phyloP scores from a whole-genome alignment of 2,888 invertebrate species.

The Rhaphigaster nebulosa region DNA sequence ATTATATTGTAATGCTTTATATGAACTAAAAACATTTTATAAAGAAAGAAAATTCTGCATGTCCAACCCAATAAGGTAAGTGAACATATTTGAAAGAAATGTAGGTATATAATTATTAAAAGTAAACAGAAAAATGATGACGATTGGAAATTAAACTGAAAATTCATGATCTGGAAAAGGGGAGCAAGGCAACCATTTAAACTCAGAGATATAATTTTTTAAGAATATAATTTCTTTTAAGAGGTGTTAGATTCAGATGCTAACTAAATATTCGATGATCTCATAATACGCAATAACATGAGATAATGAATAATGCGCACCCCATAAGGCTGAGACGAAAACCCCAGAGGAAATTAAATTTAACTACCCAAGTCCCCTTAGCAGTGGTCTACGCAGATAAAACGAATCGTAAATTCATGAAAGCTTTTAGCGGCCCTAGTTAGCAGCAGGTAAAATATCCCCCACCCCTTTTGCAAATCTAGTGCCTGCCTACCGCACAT shows the following conservation, averaged over 20 bases:
- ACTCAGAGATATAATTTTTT: too few species aligned
- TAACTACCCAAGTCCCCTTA: constrained; percentile 50
- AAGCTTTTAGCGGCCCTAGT: constrained; percentile 45
- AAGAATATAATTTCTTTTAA: too few species aligned
- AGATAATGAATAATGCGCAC: not conserved
- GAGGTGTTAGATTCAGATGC: not conserved
- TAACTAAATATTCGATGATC: not conserved
- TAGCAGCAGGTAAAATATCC: constrained; percentile 36
- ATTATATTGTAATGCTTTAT: too few species aligned
- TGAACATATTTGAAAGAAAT: too few species aligned
- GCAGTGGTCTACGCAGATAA: constrained; percentile 11
- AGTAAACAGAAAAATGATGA: too few species aligned
- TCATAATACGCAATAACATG: not conserved
- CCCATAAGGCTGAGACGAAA: not conserved
- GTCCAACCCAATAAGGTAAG: too few species aligned
- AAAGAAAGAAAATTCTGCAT: too few species aligned
- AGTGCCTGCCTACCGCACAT: not conserved
- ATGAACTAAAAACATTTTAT: too few species aligned
- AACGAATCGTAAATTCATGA: constrained; percentile 50
- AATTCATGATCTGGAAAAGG: too few species aligned
- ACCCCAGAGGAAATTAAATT: constrained; percentile 50
- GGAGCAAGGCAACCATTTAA: too few species aligned
- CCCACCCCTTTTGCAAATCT: not conserved
- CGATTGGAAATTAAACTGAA: too few species aligned
- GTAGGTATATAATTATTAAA: too few species aligned